These are phyloP conservation scores for Microtus ochrogaster DNA, from an alignment of 2,113 vertebrate genomes.

Conservation along the genomic window DNA sequence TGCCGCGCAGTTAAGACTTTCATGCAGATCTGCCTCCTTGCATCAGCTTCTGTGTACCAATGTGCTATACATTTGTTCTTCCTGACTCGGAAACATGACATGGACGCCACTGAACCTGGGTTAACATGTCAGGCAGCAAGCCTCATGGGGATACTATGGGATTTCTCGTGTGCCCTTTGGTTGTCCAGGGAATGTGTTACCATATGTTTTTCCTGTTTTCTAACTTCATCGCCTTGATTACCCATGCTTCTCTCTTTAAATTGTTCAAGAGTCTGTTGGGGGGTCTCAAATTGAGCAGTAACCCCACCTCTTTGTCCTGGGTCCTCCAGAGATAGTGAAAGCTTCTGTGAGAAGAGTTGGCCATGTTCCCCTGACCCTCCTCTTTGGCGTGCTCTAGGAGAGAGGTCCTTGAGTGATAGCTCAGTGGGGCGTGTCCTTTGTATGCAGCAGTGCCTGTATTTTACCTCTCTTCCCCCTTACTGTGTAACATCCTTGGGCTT, in stretches of 20 bases:
- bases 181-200: slow-evolving; percentile 47
- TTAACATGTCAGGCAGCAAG: background rate
- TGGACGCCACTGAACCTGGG: background rate
- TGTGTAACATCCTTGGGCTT: background rate
- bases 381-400: too few species aligned
- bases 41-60: slow-evolving; percentile 25
- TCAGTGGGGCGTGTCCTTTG: background rate
- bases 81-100: background rate
- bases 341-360: background rate
- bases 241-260: background rate
- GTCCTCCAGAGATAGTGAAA: background rate
- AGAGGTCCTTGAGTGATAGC: background rate
- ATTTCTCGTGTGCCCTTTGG: background rate
- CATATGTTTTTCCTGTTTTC: slow-evolving; percentile 51
- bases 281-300: background rate
- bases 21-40: slow-evolving; percentile 2
- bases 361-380: background rate
- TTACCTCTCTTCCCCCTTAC: slow-evolving; percentile 66
- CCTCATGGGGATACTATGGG: background rate
- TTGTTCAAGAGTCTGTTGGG: background rate
- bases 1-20: slow-evolving; percentile 50
- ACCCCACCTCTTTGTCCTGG: background rate
- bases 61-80: slow-evolving; percentile 40
- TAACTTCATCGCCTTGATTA: background rate
- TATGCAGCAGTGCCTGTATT: background rate